Percentiles rank a stretch among this genome's conserved stretches.
These are phyloP conservation scores for Pissodes strobi DNA, from an alignment of 1,140 invertebrate species.

Conservation along the genomic window DNA sequence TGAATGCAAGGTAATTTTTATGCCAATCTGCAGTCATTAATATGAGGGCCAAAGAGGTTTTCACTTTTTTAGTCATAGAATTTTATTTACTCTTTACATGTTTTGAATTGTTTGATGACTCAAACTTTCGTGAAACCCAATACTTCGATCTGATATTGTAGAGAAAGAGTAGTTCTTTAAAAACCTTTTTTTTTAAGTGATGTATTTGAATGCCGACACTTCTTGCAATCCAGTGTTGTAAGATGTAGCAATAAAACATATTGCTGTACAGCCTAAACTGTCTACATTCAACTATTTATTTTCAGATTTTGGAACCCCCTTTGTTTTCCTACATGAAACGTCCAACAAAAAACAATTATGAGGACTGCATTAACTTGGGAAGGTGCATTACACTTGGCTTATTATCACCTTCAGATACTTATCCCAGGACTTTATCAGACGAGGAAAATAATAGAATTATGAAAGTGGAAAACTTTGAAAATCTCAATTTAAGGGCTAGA, in stretches of 20 bases:
- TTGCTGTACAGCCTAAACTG: not conserved
- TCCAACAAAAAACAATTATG: constrained; percentile 16
- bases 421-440: constrained; percentile 26
- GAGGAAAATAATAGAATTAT: constrained; percentile 38
- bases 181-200: too few species aligned
- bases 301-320: constrained; percentile 23
- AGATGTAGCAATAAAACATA: not conserved
- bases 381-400: constrained; percentile 38
- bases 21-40: too few species aligned
- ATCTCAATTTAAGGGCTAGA: constrained; percentile 39
- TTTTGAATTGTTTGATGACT: too few species aligned
- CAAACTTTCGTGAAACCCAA: too few species aligned
- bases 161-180: too few species aligned
- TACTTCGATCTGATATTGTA: too few species aligned
- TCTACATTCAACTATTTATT: constrained; percentile 7
- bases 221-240: too few species aligned
- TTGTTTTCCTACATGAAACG: constrained; percentile 21
- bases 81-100: not conserved
- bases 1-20: constrained; percentile 36
- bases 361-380: constrained; percentile 37
- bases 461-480: constrained; percentile 44
- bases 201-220: too few species aligned
- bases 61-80: not conserved
- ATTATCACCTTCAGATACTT: constrained; percentile 20
- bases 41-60: too few species aligned